Conservation (phyloP, 2,113 vertebrate species). For the Silurus meridionalis region DNA sequence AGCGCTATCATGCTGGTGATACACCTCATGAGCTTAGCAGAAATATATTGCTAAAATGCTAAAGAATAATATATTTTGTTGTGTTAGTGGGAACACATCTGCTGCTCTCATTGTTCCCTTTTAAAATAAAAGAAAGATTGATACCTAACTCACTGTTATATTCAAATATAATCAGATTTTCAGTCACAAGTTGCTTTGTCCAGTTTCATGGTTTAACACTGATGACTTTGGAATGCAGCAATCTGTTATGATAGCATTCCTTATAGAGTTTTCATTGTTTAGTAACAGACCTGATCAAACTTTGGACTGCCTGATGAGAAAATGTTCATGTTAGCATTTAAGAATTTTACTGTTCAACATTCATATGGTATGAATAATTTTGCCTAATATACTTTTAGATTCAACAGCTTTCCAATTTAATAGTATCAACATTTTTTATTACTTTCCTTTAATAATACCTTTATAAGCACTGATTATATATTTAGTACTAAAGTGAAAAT, state of each 20-base stretch:
- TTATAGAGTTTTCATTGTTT: not conserved
- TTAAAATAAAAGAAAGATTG: not conserved
- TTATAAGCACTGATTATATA: conserved; percentile 3
- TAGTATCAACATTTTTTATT: not conserved
- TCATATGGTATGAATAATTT: not conserved
- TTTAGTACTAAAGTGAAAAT: conserved; percentile 4
- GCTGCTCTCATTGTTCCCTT: not conserved
- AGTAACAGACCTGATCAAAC: not conserved
- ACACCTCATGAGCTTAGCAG: not conserved
- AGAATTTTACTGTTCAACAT: not conserved
- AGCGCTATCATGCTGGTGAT: not conserved
- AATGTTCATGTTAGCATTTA: not conserved
- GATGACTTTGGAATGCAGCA: too few relatives aligned
- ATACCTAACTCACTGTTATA: not conserved
- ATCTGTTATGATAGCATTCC: not conserved
- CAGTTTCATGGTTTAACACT: not conserved
- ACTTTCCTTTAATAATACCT: not conserved
- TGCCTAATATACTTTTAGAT: not conserved
- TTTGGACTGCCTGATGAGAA: not conserved
- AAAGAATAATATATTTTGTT: not conserved
- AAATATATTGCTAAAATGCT: too few relatives aligned
- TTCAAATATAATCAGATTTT: not conserved
- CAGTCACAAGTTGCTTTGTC: not conserved
- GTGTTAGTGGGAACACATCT: not conserved
- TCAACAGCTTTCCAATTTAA: not conserved